Conservation (phyloP, 1,140 invertebrate genomes). For the Liolophura sinensis region DNA sequence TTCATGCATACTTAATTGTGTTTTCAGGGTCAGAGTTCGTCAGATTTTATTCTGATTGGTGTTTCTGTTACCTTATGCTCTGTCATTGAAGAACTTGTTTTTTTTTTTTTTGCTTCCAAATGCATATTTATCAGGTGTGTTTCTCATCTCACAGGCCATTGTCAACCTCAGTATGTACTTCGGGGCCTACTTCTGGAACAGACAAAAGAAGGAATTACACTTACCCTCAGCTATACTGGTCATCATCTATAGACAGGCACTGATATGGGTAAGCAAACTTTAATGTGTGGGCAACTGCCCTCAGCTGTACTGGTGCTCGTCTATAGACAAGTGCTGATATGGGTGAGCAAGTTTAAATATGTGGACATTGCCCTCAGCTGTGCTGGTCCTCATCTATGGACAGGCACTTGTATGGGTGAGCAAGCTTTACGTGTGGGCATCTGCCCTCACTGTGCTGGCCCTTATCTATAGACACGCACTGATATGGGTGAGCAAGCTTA, state of each 20-base stretch:
- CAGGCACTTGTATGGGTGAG: slow-evolving; percentile 25
- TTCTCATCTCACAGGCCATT: slow-evolving; percentile 11
- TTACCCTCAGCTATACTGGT: slow-evolving; percentile 32
- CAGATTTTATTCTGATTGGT: neutral
- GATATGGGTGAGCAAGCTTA: too few species aligned
- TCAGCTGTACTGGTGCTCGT: too few species aligned
- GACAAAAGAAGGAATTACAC: slow-evolving; percentile 30
- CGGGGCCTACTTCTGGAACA: slow-evolving; percentile 29
- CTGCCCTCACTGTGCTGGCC: too few species aligned
- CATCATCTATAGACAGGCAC: slow-evolving; percentile 36
- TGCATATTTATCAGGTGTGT: neutral
- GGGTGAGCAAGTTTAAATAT: too few species aligned
- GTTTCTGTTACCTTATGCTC: neutral
- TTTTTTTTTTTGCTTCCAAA: neutral
- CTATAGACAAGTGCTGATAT: too few species aligned
- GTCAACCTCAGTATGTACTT: slow-evolving; percentile 17
- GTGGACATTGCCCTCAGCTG: too few species aligned
- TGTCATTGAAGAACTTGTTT: neutral
- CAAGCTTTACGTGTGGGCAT: too few species aligned
- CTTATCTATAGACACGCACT: too few species aligned
- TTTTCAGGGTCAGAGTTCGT: too few species aligned
- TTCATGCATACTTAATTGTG: too few species aligned
- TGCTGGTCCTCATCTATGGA: slow-evolving; percentile 36
- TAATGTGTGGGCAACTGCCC: too few species aligned
- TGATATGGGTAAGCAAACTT: slow-evolving; percentile 32